Conservation (phyloP, 2,113 vertebrate species). For the Corynorhinus townsendii region DNA sequence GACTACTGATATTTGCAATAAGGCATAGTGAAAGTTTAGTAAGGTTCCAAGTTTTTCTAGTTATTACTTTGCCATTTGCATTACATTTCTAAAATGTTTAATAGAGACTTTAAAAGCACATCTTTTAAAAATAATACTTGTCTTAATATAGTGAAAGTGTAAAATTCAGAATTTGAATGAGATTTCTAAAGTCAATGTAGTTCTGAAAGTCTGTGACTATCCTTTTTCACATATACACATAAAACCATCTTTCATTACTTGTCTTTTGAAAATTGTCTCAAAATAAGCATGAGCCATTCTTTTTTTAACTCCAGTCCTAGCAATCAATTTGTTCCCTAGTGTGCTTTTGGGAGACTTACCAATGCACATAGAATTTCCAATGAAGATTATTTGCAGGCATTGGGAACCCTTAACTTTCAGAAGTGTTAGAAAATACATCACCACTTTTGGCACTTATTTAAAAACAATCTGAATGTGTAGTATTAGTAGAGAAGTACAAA, state of each 20-base stretch:
- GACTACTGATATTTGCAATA: not conserved
- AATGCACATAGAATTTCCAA: not conserved
- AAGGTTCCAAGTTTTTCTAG: not conserved
- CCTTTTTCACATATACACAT: not conserved
- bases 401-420: not conserved
- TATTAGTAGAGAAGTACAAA: not conserved
- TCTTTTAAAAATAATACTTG: not conserved
- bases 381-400: not conserved
- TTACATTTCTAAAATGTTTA: constrained; percentile 4
- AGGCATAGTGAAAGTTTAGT: not conserved
- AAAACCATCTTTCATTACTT: not conserved
- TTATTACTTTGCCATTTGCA: not conserved
- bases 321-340: not conserved
- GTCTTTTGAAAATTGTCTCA: not conserved
- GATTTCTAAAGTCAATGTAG: not conserved
- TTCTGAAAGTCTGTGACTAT: not conserved
- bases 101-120: not conserved
- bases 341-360: not conserved
- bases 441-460: not conserved
- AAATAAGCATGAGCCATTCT: not conserved
- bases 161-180: not conserved
- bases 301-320: not conserved
- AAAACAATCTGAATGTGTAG: not conserved
- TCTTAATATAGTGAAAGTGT: not conserved
- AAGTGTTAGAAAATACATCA: not conserved